phyloP scores from a whole-genome alignment of 2,797 vertebrate genomes.

The Mycteria americana region DNA sequence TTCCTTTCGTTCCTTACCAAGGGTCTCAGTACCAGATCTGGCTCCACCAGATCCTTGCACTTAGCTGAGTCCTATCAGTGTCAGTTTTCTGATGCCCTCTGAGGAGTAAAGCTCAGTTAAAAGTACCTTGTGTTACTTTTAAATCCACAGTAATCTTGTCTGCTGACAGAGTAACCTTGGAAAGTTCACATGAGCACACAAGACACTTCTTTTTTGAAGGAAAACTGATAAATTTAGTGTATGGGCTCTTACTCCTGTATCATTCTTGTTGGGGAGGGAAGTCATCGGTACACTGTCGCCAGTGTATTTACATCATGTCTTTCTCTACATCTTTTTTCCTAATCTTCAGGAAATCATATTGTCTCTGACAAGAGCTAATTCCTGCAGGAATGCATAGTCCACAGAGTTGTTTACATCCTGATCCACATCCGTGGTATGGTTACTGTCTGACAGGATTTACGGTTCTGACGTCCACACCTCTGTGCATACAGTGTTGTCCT shows the following conservation, averaged over 20 bases:
- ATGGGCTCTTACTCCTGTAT: not conserved
- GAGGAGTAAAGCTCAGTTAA: not conserved
- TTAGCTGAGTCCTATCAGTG: not conserved
- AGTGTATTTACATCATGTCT: not conserved
- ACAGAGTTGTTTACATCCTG: not conserved
- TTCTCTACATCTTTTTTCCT: not conserved
- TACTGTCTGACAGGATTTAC: not conserved
- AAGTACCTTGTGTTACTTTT: not conserved
- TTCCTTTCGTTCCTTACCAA: not conserved
- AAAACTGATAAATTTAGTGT: not conserved
- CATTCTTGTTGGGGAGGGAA: not conserved
- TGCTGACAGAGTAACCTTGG: not conserved
- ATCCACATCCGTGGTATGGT: not conserved
- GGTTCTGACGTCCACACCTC: not conserved
- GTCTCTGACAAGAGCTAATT: not conserved
- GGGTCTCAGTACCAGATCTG: not conserved
- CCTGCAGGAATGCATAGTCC: not conserved
- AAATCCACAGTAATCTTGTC: not conserved
- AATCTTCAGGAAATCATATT: not conserved
- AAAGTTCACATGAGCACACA: not conserved
- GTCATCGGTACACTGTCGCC: fast-evolving
- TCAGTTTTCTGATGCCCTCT: not conserved
- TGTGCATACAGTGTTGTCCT: not conserved
- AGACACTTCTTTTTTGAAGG: not conserved
- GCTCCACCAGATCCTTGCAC: not conserved